Evolutionary conservation across 2,113 vertebrate species (phyloP), one percentile per base, ranked within the genome.

Genomic region (Neomonachus schauinslandi): DNA sequence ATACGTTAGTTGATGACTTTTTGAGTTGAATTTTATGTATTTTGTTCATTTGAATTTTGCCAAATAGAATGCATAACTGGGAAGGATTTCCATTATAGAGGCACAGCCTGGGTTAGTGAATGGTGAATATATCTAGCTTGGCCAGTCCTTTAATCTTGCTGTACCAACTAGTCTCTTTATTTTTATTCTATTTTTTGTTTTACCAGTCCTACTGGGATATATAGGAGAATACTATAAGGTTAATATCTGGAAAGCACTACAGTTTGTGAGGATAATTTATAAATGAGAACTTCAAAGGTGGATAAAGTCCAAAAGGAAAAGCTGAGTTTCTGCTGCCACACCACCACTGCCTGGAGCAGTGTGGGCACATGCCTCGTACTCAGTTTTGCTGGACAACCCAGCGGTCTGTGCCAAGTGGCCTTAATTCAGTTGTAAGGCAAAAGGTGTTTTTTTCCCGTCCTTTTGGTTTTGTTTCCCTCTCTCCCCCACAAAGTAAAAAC

Each of bases 31-130:
- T 80, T 77, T 90, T 95, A 69, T 28, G 22, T 76, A 46, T 63
- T 85, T 57, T 95, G 24, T 77, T 89, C 16, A 28, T 74, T 90
- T 89, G 65, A 94, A 18, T 93, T n/a, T 82, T 86, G 59, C 26
- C 31, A 36, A 67, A 65, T 36, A 89, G 69, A 82, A 28, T 57
- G 7, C 15, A 33, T 59, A 76, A 11, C n/a, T 42, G n/a, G 13
- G 22, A 81, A 91, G 31, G n/a, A 71, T 79, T 90, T 74, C 46
- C 21, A 42, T 88, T 31, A 6, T 42, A 4, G 26, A n/a, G 19
- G 28, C 42, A 63, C 22, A 74, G 55, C 33, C 33, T 71, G 46
- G 36, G n/a, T 74, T 88, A 31, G 63, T 59, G n/a, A 79, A 4
- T 11, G 86, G 28, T 72, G 79, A 71, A 5, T 26, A 5, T 26